Conservation (phyloP, 2,888 invertebrate genomes). For the Alloscopus bannaensis region DNA sequence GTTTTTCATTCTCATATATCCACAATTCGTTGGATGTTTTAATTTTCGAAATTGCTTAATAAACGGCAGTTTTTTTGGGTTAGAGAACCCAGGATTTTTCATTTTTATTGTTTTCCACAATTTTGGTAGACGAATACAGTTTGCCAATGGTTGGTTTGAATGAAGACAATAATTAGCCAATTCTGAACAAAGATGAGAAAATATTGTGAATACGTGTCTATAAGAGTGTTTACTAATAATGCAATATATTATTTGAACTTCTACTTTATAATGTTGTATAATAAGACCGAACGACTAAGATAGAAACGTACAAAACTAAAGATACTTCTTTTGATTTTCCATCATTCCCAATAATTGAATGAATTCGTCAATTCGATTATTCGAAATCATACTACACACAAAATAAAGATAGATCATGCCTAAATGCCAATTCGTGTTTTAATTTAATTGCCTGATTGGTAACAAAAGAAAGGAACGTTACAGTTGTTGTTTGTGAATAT, state of each 20-base stretch:
- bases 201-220: neutral
- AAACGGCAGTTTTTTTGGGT: conserved; percentile 29
- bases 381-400: too few relatives aligned
- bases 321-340: neutral
- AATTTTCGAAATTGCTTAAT: too few relatives aligned
- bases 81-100: conserved; percentile 45
- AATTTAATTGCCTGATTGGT: too few relatives aligned
- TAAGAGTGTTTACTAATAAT: neutral
- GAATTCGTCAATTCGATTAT: neutral
- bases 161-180: conserved; percentile 36
- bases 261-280: too few relatives aligned
- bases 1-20: neutral
- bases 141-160: conserved; percentile 33
- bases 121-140: conserved; percentile 47
- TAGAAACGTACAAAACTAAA: conserved; percentile 56
- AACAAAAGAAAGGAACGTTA: too few relatives aligned
- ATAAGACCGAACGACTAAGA: conserved; percentile 11
- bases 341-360: neutral
- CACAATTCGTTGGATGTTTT: neutral
- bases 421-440: too few relatives aligned
- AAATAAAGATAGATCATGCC: too few relatives aligned
- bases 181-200: conserved; percentile 19
- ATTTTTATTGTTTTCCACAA: conserved; percentile 53
- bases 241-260: too few relatives aligned
- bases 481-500: too few relatives aligned